Evolutionary conservation across 1,140 invertebrate species (phyloP).

Genomic region (Ganaspis sp.): DNA sequence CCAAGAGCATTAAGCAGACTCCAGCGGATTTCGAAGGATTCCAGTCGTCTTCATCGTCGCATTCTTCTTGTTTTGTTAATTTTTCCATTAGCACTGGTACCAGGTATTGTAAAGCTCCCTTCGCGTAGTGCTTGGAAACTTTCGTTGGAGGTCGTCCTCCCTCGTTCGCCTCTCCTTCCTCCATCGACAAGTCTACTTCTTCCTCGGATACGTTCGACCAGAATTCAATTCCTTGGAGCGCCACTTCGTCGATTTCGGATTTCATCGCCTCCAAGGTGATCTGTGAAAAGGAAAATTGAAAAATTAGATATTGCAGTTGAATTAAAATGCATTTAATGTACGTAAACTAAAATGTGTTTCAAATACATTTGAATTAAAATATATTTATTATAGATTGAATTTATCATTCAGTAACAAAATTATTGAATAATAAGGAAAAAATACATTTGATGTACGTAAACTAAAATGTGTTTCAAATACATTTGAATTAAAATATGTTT

Average conservation of each 20-base stretch:
- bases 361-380: too few species aligned
- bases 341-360: too few species aligned
- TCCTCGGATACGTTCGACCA: conserved; percentile 99
- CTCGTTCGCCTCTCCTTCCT: conserved; percentile 95
- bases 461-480: too few species aligned
- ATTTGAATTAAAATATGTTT: too few species aligned
- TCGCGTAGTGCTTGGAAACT: conserved; percentile 94
- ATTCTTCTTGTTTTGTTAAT: conserved; percentile 95
- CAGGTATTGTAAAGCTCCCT: conserved; percentile 96
- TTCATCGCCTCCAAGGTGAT: conserved; percentile 99
- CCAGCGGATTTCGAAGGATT: conserved; percentile 99
- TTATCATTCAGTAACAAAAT: too few species aligned
- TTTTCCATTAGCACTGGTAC: conserved; percentile 96
- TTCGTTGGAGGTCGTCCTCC: conserved; percentile 92
- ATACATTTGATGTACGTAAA: too few species aligned
- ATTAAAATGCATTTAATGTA: too few species aligned
- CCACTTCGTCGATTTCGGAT: conserved; percentile 95
- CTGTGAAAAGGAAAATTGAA: conserved; percentile 66
- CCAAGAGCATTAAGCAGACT: conserved; percentile 98
- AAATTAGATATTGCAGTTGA: too few species aligned
- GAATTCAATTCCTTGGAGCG: conserved; percentile 99
- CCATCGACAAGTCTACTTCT: conserved; percentile 97
- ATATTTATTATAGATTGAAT: too few species aligned
- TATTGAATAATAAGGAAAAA: too few species aligned
- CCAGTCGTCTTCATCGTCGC: conserved; percentile 99